Conservation (phyloP, 2,888 invertebrate species). For the Microctonus hyperodae region DNA sequence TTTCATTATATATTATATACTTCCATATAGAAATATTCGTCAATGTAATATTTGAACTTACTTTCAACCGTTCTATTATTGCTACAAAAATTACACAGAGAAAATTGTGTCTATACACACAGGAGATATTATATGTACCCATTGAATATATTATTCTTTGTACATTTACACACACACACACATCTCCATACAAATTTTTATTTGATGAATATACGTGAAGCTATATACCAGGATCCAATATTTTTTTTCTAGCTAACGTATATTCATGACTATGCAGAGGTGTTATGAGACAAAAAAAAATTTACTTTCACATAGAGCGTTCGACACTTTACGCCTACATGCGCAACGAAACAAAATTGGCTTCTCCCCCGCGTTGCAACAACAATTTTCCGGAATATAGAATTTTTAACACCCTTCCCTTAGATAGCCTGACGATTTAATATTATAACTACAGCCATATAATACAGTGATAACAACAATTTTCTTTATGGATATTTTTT, state of each 20-base stretch:
- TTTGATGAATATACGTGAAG: neutral
- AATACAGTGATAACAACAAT: constrained; percentile 11
- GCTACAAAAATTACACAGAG: neutral
- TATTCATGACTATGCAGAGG: constrained; percentile 27
- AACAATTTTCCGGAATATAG: constrained; percentile 32
- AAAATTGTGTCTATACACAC: neutral
- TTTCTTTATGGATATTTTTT: constrained; percentile 7
- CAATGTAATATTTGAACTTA: neutral
- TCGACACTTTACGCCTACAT: constrained; percentile 32
- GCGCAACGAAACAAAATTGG: constrained; percentile 29
- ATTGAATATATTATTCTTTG: too few relatives aligned
- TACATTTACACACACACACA: too few relatives aligned
- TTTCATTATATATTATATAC: neutral
- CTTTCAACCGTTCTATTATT: neutral
- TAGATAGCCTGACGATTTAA: constrained; percentile 16
- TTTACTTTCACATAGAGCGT: constrained; percentile 16
- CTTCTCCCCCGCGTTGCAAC: constrained; percentile 22
- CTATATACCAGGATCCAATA: neutral
- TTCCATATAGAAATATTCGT: neutral
- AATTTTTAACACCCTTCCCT: constrained; percentile 30
- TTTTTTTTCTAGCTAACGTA: neutral
- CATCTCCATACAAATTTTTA: neutral
- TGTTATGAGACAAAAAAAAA: constrained; percentile 9
- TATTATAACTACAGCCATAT: constrained; percentile 7
- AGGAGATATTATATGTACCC: too few relatives aligned